Percentiles rank a stretch among this genome's conserved stretches.
Evolutionary conservation across 2,113 vertebrate genomes (phyloP).

Genomic region (Dipodomys merriami): DNA sequence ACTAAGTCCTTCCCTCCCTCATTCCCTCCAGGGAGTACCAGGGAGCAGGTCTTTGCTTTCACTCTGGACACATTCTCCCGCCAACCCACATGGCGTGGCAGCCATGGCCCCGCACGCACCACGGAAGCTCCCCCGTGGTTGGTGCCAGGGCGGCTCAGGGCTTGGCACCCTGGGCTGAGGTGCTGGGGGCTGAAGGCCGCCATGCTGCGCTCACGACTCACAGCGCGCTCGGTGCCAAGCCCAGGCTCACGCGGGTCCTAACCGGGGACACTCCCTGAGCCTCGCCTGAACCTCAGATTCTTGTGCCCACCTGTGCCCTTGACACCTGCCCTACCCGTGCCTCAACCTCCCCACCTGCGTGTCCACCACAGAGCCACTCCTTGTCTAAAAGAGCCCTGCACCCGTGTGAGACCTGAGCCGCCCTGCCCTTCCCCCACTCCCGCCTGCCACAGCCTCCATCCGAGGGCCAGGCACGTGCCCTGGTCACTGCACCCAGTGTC

Average conservation of each 20-base stretch:
- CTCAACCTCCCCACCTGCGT: background rate
- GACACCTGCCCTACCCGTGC: background rate
- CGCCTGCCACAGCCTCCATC: too few species aligned
- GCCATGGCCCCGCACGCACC: too few species aligned
- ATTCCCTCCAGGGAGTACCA: too few species aligned
- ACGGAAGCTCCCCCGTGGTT: rapidly evolving
- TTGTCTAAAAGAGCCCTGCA: background rate
- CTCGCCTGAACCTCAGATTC: background rate
- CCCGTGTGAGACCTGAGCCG: background rate
- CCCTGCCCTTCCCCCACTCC: background rate
- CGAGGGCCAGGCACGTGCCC: background rate
- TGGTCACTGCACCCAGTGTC: too few species aligned
- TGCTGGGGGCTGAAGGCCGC: background rate
- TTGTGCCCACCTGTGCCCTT: background rate
- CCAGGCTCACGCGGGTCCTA: background rate
- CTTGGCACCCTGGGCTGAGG: background rate
- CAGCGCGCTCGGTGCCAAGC: background rate
- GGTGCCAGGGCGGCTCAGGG: background rate
- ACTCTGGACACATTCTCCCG: background rate
- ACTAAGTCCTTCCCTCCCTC: too few species aligned
- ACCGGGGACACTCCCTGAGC: too few species aligned
- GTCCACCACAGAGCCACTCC: too few species aligned
- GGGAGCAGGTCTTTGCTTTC: too few species aligned
- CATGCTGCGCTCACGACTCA: too few species aligned
- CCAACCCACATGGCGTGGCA: too few species aligned